Conservation (phyloP, 1,140 invertebrate species). For the Cherax destructor region DNA sequence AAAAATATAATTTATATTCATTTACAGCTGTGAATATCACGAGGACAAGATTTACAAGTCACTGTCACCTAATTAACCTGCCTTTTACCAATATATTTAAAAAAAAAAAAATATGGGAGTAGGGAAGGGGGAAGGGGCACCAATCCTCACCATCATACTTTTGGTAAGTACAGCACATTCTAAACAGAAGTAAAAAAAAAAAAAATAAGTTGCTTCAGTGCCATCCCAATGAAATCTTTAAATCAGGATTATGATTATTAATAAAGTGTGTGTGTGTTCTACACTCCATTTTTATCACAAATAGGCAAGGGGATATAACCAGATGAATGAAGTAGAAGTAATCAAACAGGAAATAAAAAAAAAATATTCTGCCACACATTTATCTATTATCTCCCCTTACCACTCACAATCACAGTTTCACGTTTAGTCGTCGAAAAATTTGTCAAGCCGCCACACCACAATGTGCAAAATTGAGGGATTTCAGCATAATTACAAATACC, state of each 20-base stretch:
- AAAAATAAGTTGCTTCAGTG: neutral
- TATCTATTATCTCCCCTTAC: slow-evolving; percentile 32
- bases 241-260: slow-evolving; percentile 41
- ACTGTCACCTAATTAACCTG: neutral
- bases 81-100: neutral
- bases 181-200: neutral
- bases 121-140: neutral
- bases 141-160: no score
- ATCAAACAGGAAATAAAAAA: neutral
- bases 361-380: neutral
- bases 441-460: slow-evolving; percentile 63
- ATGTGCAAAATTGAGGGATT: neutral
- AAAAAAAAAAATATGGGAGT: neutral
- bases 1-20: slow-evolving; percentile 1
- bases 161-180: neutral
- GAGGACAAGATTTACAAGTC: neutral
- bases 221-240: neutral
- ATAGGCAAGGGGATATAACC: slow-evolving; percentile 34
- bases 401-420: slow-evolving; percentile 51
- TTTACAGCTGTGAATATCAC: neutral
- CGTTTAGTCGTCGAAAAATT: slow-evolving; percentile 28
- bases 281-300: slow-evolving; percentile 41
- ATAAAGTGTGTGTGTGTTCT: neutral
- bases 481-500: neutral
- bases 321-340: neutral